Evolutionary conservation across 1,140 invertebrate species (phyloP).

Genomic region (Megathymus violae): DNA sequence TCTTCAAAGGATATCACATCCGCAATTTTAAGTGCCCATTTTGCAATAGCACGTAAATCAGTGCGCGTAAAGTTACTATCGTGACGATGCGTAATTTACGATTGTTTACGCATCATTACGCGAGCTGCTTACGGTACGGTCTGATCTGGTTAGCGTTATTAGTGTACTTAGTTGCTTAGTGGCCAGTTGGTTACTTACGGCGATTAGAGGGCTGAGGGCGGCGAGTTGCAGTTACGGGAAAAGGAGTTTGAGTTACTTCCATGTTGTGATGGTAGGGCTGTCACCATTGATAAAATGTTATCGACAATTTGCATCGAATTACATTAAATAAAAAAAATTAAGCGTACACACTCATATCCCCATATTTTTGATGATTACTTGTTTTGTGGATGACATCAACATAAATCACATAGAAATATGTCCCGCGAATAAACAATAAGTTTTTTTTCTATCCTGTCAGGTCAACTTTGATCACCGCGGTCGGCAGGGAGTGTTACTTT

Average conservation of each 20-base stretch:
- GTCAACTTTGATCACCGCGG: no score
- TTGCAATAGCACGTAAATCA: slow-evolving; percentile 1
- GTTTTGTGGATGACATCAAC: no score
- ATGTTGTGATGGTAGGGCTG: background rate
- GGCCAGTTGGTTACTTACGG: background rate
- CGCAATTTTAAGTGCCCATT: slow-evolving; percentile 3
- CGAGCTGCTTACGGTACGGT: slow-evolving; percentile 8
- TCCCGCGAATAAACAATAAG: no score
- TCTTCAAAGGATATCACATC: slow-evolving; percentile 17
- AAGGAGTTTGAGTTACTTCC: background rate
- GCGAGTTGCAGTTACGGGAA: background rate
- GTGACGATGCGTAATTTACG: slow-evolving; percentile 46
- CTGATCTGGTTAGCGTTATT: slow-evolving; percentile 25
- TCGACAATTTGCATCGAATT: no score
- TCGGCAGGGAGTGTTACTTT: no score
- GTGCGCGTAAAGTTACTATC: slow-evolving; percentile 17
- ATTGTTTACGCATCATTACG: slow-evolving; percentile 55
- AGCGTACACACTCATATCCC: no score
- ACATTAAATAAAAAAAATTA: no score
- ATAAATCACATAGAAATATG: no score
- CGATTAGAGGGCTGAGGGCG: background rate
- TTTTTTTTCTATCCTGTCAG: no score
- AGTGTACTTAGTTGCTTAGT: slow-evolving; percentile 8
- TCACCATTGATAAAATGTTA: no score
- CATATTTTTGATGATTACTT: no score